phyloP scores from a whole-genome alignment of 1,140 invertebrate species.

The Neotoxoptera formosana region DNA sequence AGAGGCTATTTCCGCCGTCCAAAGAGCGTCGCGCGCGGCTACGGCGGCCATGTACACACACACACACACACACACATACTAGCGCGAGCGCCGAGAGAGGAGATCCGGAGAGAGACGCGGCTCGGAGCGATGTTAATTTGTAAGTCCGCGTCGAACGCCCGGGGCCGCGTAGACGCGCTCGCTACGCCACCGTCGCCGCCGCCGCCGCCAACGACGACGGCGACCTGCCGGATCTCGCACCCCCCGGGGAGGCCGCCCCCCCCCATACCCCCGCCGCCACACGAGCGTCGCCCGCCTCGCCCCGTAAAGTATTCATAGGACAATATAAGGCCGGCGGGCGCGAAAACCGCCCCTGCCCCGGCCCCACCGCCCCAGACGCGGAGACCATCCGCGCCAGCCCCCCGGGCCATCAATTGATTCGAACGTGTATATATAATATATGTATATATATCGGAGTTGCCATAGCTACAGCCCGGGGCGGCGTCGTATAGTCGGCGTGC shows the following conservation, averaged over 20 bases:
- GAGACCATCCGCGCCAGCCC: conserved; percentile 28
- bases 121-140: conserved; percentile 53
- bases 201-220: conserved; percentile 36
- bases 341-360: conserved; percentile 16
- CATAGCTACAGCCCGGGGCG: conserved; percentile 46
- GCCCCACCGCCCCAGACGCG: neutral
- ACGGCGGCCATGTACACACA: neutral
- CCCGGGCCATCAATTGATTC: conserved; percentile 52
- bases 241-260: conserved; percentile 47
- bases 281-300: neutral
- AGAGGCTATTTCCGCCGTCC: conserved; percentile 26
- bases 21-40: conserved; percentile 14
- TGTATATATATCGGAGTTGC: conserved; percentile 44
- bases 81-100: neutral
- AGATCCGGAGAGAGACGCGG: conserved; percentile 14
- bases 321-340: conserved; percentile 40
- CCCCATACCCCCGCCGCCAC: neutral
- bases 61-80: neutral
- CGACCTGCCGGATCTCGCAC: conserved; percentile 55
- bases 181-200: neutral
- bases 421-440: conserved; percentile 36
- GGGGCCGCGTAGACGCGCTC: conserved; percentile 31
- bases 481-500: neutral
- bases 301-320: conserved; percentile 51
- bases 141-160: conserved; percentile 56